Conservation (phyloP, 30 jellyfish, hydroid and myxozoan genomes). For the Calvadosia cruxmelitensis region DNA sequence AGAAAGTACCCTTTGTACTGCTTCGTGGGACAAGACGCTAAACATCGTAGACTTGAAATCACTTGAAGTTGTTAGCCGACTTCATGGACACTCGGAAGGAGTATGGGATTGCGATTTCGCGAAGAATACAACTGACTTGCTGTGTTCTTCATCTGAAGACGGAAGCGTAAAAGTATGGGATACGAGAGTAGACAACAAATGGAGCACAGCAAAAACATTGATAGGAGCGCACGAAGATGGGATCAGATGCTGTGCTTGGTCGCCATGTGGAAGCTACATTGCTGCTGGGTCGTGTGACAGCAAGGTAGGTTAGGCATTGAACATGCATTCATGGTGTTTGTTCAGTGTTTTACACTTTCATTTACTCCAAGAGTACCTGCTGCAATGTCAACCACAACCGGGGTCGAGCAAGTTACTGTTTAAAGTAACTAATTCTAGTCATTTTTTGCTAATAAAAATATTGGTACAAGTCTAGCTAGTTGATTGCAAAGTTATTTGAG, state of each 20-base stretch:
- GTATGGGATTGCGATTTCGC: slow-evolving; percentile 60
- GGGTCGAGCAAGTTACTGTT: too few relatives aligned
- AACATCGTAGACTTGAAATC: slow-evolving; percentile 34
- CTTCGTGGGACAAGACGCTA: slow-evolving; percentile 73
- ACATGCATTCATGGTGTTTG: background rate
- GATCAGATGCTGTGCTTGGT: slow-evolving; percentile 71
- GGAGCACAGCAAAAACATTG: slow-evolving; percentile 38
- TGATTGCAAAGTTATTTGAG: background rate
- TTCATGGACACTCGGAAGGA: slow-evolving; percentile 64
- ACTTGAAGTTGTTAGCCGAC: slow-evolving; percentile 15
- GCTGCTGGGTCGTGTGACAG: slow-evolving; percentile 85
- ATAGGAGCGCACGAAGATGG: slow-evolving; percentile 80
- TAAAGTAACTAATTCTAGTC: too few relatives aligned
- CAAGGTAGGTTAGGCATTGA: slow-evolving; percentile 18
- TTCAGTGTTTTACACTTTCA: too few relatives aligned
- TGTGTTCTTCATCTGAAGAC: slow-evolving; percentile 81
- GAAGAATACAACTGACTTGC: background rate
- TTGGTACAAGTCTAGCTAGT: too few relatives aligned
- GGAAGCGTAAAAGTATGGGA: slow-evolving; percentile 67
- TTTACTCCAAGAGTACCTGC: too few relatives aligned
- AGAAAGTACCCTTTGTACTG: slow-evolving; percentile 46
- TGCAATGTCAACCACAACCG: too few relatives aligned
- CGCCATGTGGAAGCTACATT: slow-evolving; percentile 67
- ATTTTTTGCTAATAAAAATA: too few relatives aligned
- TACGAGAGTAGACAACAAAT: slow-evolving; percentile 36